Conservation (phyloP, 2,113 vertebrate species). For the Malurus cyaneus region DNA sequence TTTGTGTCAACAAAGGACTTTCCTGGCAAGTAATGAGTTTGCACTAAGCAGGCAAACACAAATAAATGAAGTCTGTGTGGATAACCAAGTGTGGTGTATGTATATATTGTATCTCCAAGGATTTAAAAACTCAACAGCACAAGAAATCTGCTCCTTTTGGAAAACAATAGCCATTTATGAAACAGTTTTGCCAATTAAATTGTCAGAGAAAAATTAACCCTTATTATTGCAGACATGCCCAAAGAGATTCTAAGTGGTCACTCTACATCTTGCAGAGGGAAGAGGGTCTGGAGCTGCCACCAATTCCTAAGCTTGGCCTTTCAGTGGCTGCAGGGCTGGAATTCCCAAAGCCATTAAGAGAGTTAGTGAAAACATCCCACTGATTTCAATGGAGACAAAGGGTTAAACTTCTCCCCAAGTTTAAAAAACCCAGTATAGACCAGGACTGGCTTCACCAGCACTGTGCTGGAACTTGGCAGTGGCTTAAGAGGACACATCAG, state of each 20-base stretch:
- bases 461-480: slow-evolving; percentile 44
- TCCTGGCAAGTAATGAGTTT: slow-evolving; percentile 36
- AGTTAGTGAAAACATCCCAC: neutral
- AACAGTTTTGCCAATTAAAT: neutral
- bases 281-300: neutral
- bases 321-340: neutral
- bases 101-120: neutral
- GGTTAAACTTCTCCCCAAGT: slow-evolving; percentile 14
- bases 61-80: slow-evolving; percentile 15
- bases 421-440: neutral
- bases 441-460: slow-evolving; percentile 19
- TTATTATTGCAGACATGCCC: neutral
- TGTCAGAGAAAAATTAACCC: neutral
- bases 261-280: neutral
- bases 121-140: neutral
- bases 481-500: slow-evolving; percentile 55
- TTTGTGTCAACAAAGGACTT: slow-evolving; percentile 49
- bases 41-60: slow-evolving; percentile 37
- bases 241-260: neutral
- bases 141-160: neutral
- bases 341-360: neutral
- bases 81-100: neutral
- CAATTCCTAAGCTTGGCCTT: neutral
- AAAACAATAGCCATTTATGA: slow-evolving; percentile 6
- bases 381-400: neutral